Conservation (phyloP, 2,888 invertebrate species). For the Papilio protenor region DNA sequence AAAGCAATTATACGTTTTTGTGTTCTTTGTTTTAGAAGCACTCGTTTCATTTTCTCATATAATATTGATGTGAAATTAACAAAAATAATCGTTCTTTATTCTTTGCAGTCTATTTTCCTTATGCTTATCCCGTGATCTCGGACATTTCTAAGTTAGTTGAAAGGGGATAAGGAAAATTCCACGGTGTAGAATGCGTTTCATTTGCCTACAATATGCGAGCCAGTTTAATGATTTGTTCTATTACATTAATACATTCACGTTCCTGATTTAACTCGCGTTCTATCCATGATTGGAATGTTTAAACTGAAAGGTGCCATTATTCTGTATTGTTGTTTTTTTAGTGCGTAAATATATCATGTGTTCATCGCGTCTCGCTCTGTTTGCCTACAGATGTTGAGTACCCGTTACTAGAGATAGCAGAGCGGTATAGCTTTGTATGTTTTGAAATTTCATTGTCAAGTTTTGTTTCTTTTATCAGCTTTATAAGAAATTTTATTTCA, state of each 20-base stretch:
- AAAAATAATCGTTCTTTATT: not conserved
- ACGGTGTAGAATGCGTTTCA: not conserved
- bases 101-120: not conserved
- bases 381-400: conserved; percentile 9
- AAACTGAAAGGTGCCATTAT: conserved; percentile 49
- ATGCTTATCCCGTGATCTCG: conserved; percentile 4
- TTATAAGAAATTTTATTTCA: not conserved
- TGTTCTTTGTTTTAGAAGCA: not conserved
- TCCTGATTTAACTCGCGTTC: conserved; percentile 59
- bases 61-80: not conserved
- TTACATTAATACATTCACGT: conserved; percentile 64
- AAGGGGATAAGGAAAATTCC: conserved; percentile 34
- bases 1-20: conserved; percentile 14
- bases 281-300: conserved; percentile 66
- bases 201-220: conserved; percentile 31
- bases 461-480: not conserved
- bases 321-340: conserved; percentile 22
- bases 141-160: conserved; percentile 2
- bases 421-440: not conserved
- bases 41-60: not conserved
- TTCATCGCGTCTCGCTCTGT: conserved; percentile 40
- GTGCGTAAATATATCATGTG: not conserved
- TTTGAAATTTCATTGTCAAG: conserved; percentile 1
- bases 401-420: not conserved
- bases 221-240: conserved; percentile 55